phyloP scores from a whole-genome alignment of 1,140 invertebrate species.

The Aphaenogaster rudis region DNA sequence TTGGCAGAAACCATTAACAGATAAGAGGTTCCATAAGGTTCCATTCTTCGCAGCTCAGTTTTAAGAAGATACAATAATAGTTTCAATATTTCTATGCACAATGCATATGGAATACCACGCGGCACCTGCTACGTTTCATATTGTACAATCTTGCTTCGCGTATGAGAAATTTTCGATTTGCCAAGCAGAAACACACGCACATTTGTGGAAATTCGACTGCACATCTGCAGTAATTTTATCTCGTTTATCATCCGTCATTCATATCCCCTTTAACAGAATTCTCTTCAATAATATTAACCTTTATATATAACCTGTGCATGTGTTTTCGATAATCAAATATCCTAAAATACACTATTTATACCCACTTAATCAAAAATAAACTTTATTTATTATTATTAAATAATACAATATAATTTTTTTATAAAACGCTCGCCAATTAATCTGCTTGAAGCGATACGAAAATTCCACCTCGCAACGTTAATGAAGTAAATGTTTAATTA shows the following conservation, averaged over 20 bases:
- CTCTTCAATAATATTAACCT: background rate
- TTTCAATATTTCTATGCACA: background rate
- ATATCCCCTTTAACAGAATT: background rate
- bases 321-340: background rate
- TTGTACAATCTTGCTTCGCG: background rate
- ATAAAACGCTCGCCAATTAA: background rate
- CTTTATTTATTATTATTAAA: constrained; percentile 1
- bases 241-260: background rate
- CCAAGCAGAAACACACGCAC: background rate
- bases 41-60: background rate
- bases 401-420: background rate
- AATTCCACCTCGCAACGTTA: background rate
- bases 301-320: background rate
- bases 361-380: background rate
- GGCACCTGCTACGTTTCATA: constrained; percentile 24
- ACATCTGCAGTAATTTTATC: constrained; percentile 8
- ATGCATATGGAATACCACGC: no score
- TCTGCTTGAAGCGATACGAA: background rate
- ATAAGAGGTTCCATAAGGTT: constrained; percentile 12
- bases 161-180: background rate
- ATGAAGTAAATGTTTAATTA: constrained; percentile 42
- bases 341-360: background rate
- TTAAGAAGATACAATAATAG: background rate
- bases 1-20: background rate
- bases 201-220: background rate